Percentiles rank a stretch among this genome's conserved stretches.
These are phyloP conservation scores for Lasiurus borealis DNA, from an alignment of 2,113 vertebrate species.

Conservation along the genomic window DNA sequence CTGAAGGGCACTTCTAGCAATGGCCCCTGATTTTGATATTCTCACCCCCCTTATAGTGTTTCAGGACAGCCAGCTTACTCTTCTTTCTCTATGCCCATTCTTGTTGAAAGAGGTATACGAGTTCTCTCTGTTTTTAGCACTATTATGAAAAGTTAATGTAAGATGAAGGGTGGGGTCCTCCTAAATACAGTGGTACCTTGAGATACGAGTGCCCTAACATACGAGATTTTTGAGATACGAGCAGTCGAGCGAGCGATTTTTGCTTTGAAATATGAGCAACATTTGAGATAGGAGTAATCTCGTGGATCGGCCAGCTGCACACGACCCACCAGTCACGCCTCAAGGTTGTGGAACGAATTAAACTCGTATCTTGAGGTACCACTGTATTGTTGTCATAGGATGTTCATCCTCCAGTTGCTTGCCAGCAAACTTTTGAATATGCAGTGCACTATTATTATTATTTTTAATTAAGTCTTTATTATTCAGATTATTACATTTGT, in stretches of 20 bases:
- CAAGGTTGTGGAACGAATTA: too few species aligned
- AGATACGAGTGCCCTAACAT: too few species aligned
- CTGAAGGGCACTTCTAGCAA: background rate
- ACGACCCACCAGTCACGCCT: too few species aligned
- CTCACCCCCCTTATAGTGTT: background rate
- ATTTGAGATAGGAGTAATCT: too few species aligned
- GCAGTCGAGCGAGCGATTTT: too few species aligned
- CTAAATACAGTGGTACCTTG: background rate
- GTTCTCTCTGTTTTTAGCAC: background rate
- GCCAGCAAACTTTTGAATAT: background rate
- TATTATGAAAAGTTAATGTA: background rate
- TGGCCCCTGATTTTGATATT: background rate
- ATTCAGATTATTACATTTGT: too few species aligned
- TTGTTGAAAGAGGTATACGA: background rate
- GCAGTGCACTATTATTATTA: background rate
- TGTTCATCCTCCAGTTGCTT: background rate
- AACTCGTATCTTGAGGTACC: too few species aligned
- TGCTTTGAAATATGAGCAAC: too few species aligned
- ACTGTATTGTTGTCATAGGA: background rate
- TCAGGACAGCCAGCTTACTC: background rate
- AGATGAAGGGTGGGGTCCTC: background rate
- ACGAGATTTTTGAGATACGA: too few species aligned
- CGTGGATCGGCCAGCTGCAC: too few species aligned
- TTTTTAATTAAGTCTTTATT: too few species aligned
- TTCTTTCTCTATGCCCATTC: slow-evolving; percentile 9